Percentiles rank a stretch among this genome's conserved stretches.
phyloP scores from a whole-genome alignment of 2,888 invertebrate genomes.

The Chalcis sispes region DNA sequence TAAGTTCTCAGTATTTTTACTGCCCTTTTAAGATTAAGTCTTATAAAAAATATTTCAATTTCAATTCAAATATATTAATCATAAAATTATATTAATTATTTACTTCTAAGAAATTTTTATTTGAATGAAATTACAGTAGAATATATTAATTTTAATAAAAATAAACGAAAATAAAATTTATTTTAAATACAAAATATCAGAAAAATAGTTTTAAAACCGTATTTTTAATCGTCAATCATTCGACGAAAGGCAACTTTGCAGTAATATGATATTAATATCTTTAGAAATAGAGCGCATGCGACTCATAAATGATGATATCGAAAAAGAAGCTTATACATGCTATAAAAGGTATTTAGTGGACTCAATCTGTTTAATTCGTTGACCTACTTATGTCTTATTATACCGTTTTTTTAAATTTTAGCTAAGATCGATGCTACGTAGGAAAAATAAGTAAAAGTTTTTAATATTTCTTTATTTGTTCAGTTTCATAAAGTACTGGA shows the following conservation, averaged over 20 bases:
- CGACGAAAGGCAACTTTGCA: not conserved
- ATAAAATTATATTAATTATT: too few relatives aligned
- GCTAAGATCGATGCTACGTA: not conserved
- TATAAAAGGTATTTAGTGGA: slow-evolving; percentile 24
- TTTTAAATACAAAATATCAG: not conserved
- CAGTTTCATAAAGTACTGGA: not conserved
- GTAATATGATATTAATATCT: not conserved
- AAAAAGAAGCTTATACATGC: slow-evolving; percentile 15
- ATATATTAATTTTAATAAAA: too few relatives aligned
- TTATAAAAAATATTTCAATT: too few relatives aligned
- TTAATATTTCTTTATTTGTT: not conserved
- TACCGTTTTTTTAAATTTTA: slow-evolving; percentile 8
- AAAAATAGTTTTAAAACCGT: too few relatives aligned
- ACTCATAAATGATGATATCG: slow-evolving; percentile 12
- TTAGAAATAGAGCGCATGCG: slow-evolving; percentile 7
- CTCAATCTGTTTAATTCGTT: slow-evolving; percentile 24
- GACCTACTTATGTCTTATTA: slow-evolving; percentile 20
- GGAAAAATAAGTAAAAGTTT: slow-evolving; percentile 5
- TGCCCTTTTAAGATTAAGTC: too few relatives aligned
- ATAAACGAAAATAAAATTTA: too few relatives aligned
- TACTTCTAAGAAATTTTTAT: too few relatives aligned
- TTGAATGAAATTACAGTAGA: too few relatives aligned
- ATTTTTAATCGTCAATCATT: not conserved
- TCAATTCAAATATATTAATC: too few relatives aligned
- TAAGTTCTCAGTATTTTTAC: too few relatives aligned